phyloP scores from a whole-genome alignment of 2,113 vertebrate genomes.

The Emydocephalus ijimae region DNA sequence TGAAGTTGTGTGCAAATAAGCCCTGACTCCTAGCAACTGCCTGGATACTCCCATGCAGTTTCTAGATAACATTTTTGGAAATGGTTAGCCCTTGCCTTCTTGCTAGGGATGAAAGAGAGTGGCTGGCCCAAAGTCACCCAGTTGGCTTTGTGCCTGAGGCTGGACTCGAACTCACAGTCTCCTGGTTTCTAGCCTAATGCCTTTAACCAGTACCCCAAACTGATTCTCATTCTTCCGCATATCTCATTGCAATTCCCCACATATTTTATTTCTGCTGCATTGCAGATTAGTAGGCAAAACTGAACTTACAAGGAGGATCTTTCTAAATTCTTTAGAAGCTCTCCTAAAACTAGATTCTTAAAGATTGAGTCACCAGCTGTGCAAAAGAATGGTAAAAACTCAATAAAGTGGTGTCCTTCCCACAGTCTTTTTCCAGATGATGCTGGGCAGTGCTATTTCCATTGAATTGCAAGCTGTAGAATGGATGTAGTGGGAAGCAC shows the following conservation, averaged over 20 bases:
- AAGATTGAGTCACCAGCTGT: not conserved
- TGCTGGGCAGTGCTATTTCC: slow-evolving; percentile 2
- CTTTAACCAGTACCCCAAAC: not conserved
- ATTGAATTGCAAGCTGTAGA: not conserved
- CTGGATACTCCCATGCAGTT: not conserved
- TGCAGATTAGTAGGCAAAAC: not conserved
- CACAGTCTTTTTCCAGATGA: not conserved
- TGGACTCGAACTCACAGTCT: not conserved
- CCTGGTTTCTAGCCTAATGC: not conserved
- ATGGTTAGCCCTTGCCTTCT: not conserved
- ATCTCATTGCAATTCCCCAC: not conserved
- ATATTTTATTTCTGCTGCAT: not conserved
- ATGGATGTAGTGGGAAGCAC: slow-evolving; percentile 3
- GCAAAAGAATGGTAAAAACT: not conserved
- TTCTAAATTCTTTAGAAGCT: not conserved
- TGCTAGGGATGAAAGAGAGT: not conserved
- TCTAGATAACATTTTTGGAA: not conserved
- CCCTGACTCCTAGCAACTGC: not conserved
- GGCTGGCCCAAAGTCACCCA: not conserved
- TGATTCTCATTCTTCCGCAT: not conserved
- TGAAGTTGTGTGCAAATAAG: not conserved
- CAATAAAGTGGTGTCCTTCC: not conserved
- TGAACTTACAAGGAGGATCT: not conserved
- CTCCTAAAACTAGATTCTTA: not conserved
- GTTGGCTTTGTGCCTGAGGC: not conserved